Percentiles rank a stretch among this genome's conserved stretches.
phyloP scores from a whole-genome alignment of 2,797 vertebrate species.

The Euphonia xanthogaster region DNA sequence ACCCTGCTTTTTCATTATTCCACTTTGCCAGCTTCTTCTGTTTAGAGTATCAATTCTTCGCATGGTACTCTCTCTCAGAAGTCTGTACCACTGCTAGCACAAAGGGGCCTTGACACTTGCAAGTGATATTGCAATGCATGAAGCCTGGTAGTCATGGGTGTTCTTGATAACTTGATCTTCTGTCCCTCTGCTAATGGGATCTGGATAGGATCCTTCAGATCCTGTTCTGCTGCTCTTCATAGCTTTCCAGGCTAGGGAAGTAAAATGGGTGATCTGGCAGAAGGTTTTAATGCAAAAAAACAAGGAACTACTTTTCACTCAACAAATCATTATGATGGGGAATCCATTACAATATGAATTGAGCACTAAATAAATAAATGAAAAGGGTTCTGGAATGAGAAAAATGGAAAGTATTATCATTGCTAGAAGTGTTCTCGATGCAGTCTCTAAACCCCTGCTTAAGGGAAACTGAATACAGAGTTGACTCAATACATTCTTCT shows the following conservation, averaged over 20 bases:
- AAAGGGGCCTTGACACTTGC: background rate
- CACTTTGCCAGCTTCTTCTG: background rate
- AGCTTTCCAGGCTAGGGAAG: background rate
- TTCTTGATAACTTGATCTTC: background rate
- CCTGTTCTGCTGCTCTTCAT: background rate
- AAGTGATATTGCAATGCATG: background rate
- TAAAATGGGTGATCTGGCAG: background rate
- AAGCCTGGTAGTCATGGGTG: background rate
- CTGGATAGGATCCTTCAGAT: background rate
- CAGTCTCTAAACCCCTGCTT: background rate
- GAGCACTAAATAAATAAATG: background rate
- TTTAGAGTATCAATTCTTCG: background rate
- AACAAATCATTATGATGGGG: background rate
- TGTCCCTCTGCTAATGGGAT: background rate
- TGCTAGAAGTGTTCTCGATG: background rate
- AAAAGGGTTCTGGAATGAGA: background rate
- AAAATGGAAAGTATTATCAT: background rate
- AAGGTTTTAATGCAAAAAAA: background rate
- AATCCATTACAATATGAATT: background rate
- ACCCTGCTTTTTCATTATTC: background rate
- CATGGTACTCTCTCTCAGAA: background rate
- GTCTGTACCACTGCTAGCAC: background rate
- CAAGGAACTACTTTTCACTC: background rate
- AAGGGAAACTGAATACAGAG: background rate
- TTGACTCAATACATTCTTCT: background rate